Conservation (phyloP, 2,797 vertebrate genomes). For the Toxotes lorentzi region DNA sequence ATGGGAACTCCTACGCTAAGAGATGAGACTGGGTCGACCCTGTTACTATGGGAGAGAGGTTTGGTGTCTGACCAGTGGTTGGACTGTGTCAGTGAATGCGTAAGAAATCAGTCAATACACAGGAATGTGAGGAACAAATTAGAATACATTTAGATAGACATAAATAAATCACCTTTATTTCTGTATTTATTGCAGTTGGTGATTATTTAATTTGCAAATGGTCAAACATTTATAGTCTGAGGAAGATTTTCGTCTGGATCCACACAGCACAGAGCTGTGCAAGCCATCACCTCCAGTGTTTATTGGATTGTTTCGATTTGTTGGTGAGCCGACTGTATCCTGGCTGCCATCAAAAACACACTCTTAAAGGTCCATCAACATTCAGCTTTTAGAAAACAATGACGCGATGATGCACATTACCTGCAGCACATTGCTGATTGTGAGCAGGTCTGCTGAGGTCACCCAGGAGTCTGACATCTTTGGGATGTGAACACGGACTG, state of each 20-base stretch:
- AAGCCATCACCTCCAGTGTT: not conserved
- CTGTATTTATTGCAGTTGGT: not conserved
- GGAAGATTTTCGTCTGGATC: not conserved
- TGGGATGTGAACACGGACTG: not conserved
- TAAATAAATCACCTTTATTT: not conserved
- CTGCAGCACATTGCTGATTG: not conserved
- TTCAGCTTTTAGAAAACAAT: not conserved
- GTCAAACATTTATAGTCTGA: not conserved
- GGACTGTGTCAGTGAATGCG: not conserved
- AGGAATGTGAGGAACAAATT: not conserved
- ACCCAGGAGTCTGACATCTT: too few species aligned
- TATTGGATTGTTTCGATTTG: not conserved
- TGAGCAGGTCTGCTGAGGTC: not conserved
- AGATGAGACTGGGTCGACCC: not conserved
- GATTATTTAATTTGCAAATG: not conserved
- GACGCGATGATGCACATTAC: not conserved
- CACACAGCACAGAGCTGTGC: not conserved
- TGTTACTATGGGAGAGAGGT: not conserved
- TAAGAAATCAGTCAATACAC: not conserved
- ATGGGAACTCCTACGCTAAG: too few species aligned
- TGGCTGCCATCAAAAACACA: not conserved
- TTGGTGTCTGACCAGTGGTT: not conserved
- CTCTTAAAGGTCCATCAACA: not conserved
- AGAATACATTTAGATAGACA: not conserved
- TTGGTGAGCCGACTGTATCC: not conserved